Evolutionary conservation across 2,888 invertebrate genomes (phyloP).

Genomic region (Metopia argyrocephala): DNA sequence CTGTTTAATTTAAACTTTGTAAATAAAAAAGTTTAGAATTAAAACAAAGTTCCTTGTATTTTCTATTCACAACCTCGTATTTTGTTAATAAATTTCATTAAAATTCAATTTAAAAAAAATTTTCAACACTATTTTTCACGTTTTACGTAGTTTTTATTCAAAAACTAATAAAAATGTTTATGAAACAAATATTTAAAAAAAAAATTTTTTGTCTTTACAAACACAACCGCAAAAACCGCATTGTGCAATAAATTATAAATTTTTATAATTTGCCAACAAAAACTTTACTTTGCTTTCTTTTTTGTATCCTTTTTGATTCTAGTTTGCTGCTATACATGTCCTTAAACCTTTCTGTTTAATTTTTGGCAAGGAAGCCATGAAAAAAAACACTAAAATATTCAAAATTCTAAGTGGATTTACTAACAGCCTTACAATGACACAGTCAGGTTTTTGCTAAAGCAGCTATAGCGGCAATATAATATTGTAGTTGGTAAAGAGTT

Average conservation of each 20-base stretch:
- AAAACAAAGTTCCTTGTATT: too few species aligned
- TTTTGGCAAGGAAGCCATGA: neutral
- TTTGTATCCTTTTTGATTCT: neutral
- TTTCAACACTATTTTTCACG: neutral
- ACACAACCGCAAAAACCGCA: constrained; percentile 40
- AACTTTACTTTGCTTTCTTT: neutral
- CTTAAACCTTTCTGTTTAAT: constrained; percentile 9
- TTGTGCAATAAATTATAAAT: constrained; percentile 53
- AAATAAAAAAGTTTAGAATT: too few species aligned
- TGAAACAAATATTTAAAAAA: constrained; percentile 10
- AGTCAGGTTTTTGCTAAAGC: neutral
- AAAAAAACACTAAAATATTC: neutral
- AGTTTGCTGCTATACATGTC: constrained; percentile 7
- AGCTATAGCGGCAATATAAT: neutral
- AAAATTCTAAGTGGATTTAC: too few species aligned
- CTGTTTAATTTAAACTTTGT: too few species aligned
- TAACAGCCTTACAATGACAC: constrained; percentile 28
- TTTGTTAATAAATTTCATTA: constrained; percentile 24
- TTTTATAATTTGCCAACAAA: constrained; percentile 30
- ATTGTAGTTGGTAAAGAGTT: neutral
- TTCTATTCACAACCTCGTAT: neutral
- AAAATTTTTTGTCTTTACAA: neutral
- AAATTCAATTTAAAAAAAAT: constrained; percentile 49
- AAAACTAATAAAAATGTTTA: constrained; percentile 38
- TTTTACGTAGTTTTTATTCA: neutral